Conservation (phyloP, 2,797 vertebrate species). For the Spinus olivaceus region DNA sequence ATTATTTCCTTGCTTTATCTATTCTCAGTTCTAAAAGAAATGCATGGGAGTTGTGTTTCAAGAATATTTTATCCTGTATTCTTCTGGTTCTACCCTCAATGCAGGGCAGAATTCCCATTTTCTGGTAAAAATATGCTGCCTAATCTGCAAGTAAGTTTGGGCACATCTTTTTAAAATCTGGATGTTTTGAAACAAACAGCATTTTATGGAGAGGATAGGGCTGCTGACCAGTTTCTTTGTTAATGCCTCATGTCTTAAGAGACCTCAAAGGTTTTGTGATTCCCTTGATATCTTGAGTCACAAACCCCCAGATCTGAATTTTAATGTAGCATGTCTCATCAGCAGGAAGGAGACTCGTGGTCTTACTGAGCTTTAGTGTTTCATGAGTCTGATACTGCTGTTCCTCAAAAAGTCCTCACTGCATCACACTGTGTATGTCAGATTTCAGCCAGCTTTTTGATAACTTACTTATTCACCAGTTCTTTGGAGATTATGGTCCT, state of each 20-base stretch:
- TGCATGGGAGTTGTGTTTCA: neutral
- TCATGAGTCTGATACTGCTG: neutral
- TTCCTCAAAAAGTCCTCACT: neutral
- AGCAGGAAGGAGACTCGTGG: neutral
- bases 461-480: neutral
- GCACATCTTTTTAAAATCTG: neutral
- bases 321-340: neutral
- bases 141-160: neutral
- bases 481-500: neutral
- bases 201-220: neutral
- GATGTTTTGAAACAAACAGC: neutral
- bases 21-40: neutral
- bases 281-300: neutral
- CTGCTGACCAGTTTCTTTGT: neutral
- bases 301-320: neutral
- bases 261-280: neutral
- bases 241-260: neutral
- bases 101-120: neutral
- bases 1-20: neutral
- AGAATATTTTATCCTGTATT: neutral
- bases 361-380: neutral
- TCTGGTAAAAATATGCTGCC: neutral
- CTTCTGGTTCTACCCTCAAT: neutral
- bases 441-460: neutral
- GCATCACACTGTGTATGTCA: neutral